A percentile compares a stretch with the other conserved stretches of the same genome.
These are phyloP conservation scores for Phymatocera aterrima DNA, from an alignment of 2,888 invertebrate genomes.

Conservation along the genomic window DNA sequence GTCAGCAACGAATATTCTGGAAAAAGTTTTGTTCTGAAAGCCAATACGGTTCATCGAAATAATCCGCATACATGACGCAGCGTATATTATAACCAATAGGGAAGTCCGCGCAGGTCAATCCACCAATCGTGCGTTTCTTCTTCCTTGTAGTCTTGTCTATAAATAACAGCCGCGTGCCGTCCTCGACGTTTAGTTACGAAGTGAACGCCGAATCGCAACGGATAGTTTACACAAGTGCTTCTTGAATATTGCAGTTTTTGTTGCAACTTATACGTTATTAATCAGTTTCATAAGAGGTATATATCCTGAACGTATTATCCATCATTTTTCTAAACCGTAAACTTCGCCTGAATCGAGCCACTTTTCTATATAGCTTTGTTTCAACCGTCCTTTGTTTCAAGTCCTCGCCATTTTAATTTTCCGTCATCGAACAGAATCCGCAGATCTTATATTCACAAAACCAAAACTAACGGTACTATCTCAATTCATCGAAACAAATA, in stretches of 20 bases:
- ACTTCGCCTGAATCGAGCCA: conserved; percentile 18
- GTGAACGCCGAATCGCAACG: conserved; percentile 7
- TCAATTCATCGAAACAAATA: background rate
- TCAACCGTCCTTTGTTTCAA: conserved; percentile 36
- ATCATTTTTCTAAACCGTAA: background rate
- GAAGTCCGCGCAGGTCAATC: conserved; percentile 45
- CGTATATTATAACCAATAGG: conserved; percentile 58
- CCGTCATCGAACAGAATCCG: conserved; percentile 22
- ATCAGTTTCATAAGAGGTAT: conserved; percentile 32
- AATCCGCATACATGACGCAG: conserved; percentile 31
- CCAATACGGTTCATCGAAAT: conserved; percentile 52
- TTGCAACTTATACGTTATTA: conserved; percentile 33
- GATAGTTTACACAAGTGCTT: background rate
- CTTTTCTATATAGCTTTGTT: conserved; percentile 6
- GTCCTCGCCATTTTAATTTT: conserved; percentile 21
- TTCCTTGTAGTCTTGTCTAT: conserved; percentile 13
- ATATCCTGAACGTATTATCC: background rate
- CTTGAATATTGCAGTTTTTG: conserved; percentile 24
- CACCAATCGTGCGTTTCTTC: conserved; percentile 43
- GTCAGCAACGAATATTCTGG: conserved; percentile 27
- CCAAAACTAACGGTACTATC: background rate
- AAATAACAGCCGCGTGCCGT: background rate
- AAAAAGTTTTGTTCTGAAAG: conserved; percentile 53
- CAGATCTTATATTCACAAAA: background rate
- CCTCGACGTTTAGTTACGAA: conserved; percentile 26